phyloP scores from a whole-genome alignment of 2,797 vertebrate genomes.

The Phataginus tetradactyla region DNA sequence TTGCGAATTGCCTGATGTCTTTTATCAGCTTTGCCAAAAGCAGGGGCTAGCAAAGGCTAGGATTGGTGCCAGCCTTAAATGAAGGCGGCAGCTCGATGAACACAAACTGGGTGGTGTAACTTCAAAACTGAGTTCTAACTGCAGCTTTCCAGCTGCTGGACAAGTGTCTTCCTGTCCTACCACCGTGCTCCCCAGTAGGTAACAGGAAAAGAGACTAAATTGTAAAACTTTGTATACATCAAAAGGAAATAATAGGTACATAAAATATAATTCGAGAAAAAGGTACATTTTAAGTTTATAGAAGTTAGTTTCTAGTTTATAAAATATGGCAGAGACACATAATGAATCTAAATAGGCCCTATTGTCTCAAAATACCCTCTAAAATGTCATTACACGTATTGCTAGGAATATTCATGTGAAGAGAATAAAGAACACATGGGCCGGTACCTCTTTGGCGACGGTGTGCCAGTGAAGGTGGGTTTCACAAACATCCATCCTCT shows the following conservation, averaged over 20 bases:
- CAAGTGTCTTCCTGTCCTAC: neutral
- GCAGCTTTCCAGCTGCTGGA: neutral
- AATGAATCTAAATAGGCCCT: neutral
- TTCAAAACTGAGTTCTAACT: neutral
- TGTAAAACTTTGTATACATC: neutral
- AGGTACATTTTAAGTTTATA: neutral
- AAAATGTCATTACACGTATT: fast-evolving
- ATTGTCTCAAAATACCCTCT: neutral
- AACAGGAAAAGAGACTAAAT: neutral
- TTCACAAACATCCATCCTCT: conserved; percentile 98
- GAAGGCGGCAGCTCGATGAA: fast-evolving
- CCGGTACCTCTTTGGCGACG: conserved; percentile 96
- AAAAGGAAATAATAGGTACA: neutral
- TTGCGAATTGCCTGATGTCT: neutral
- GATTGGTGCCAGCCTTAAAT: neutral
- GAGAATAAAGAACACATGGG: neutral
- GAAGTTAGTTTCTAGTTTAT: neutral
- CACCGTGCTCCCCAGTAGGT: fast-evolving
- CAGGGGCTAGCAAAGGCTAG: neutral
- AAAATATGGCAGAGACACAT: neutral
- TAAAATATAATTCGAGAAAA: neutral
- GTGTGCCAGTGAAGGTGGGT: conserved; percentile 99
- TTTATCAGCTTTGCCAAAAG: neutral
- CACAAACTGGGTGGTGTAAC: neutral
- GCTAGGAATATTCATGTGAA: neutral